Conservation (phyloP, 2,797 vertebrate species). For the Emys orbicularis region DNA sequence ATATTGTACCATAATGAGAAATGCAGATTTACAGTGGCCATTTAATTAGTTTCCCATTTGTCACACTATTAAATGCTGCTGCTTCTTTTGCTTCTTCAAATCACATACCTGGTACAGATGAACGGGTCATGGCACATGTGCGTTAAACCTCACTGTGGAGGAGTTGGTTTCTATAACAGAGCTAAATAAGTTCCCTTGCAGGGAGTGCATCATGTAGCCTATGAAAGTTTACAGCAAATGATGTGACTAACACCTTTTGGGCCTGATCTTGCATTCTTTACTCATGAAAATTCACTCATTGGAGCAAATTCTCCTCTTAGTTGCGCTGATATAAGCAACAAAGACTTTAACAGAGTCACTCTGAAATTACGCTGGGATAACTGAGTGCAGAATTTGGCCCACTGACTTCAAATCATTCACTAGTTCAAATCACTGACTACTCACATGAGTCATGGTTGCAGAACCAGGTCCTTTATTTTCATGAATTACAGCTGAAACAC, state of each 20-base stretch:
- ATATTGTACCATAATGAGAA: not conserved
- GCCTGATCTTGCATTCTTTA: conserved; percentile 42
- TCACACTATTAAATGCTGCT: not conserved
- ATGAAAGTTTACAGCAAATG: not conserved
- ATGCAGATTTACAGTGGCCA: not conserved
- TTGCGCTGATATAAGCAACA: conserved; percentile 34
- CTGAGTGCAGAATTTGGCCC: not conserved
- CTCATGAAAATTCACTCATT: conserved; percentile 60
- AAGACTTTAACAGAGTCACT: conserved; percentile 24
- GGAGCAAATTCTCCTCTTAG: conserved; percentile 39
- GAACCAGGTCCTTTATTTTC: accelerated
- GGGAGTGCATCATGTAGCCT: not conserved
- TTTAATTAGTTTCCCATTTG: not conserved
- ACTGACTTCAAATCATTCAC: not conserved
- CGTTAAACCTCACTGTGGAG: not conserved
- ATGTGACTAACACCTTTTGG: not conserved
- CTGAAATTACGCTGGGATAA: not conserved
- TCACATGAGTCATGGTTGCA: not conserved
- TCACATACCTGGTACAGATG: not conserved
- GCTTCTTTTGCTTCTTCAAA: not conserved
- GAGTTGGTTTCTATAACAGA: not conserved
- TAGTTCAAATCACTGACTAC: not conserved
- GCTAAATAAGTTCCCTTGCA: not conserved
- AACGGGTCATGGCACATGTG: not conserved
- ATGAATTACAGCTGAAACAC: not conserved